Evolutionary conservation across 1,140 invertebrate genomes (phyloP).

Genomic region (Drosophila leontia): DNA sequence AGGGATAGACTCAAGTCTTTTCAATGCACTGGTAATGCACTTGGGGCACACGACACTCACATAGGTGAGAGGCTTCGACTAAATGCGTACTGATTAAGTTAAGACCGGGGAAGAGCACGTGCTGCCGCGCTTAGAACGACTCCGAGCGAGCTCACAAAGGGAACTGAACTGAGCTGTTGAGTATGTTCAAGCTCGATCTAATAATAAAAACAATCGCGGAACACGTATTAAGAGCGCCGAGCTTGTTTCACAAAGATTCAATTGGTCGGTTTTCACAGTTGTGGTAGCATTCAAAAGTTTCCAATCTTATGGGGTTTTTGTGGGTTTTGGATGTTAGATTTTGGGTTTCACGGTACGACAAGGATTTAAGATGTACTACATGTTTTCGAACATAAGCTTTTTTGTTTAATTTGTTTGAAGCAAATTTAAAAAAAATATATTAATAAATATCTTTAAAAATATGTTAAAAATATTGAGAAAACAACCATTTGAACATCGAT

Average conservation of each 20-base stretch:
- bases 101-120: background rate
- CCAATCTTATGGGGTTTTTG: background rate
- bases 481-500: no score
- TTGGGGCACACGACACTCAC: background rate
- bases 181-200: background rate
- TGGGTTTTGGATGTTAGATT: background rate
- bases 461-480: no score
- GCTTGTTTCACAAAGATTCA: background rate
- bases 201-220: constrained; percentile 30
- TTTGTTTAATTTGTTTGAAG: no score
- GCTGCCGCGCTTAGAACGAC: constrained; percentile 22
- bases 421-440: no score
- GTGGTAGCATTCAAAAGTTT: background rate
- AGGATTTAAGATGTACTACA: no score
- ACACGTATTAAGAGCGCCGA: constrained; percentile 32
- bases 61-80: constrained; percentile 9
- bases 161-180: constrained; percentile 52
- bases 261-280: background rate
- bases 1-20: background rate
- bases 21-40: constrained; percentile 12
- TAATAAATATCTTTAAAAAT: no score
- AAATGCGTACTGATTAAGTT: constrained; percentile 21
- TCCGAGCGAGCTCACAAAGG: constrained; percentile 35
- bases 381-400: no score
- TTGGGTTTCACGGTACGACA: background rate